These are phyloP conservation scores for Tetragnatha montana DNA, from an alignment of 2,888 invertebrate genomes.

Conservation along the genomic window DNA sequence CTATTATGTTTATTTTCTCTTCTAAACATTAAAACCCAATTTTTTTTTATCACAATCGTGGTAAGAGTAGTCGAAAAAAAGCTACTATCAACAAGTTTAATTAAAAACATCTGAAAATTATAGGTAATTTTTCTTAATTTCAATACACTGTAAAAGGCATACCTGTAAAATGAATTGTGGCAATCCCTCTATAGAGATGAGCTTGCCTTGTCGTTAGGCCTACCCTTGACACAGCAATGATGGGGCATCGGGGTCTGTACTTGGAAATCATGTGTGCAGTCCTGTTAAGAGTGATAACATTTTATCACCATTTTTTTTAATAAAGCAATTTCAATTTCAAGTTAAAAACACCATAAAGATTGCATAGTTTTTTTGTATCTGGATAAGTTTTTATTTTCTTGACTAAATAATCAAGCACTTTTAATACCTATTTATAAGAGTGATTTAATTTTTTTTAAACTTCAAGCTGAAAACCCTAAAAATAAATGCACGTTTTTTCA, in stretches of 20 bases:
- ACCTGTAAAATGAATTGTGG: slow-evolving; percentile 91
- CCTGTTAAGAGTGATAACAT: slow-evolving; percentile 76
- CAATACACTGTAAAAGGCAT: slow-evolving; percentile 71
- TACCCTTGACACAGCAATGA: slow-evolving; percentile 91
- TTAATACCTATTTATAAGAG: background rate
- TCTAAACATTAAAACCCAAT: too few relatives aligned
- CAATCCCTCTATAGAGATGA: slow-evolving; percentile 93
- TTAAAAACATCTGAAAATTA: background rate
- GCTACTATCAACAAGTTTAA: background rate
- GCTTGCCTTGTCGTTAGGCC: slow-evolving; percentile 91
- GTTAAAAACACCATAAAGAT: too few relatives aligned
- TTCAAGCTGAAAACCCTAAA: too few relatives aligned
- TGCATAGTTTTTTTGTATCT: too few relatives aligned
- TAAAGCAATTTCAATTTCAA: too few relatives aligned
- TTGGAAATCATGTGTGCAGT: slow-evolving; percentile 94
- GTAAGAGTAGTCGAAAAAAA: background rate
- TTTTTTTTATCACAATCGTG: too few relatives aligned
- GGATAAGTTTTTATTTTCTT: too few relatives aligned
- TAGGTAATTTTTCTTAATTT: background rate
- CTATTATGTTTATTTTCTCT: too few relatives aligned
- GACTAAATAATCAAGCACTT: background rate
- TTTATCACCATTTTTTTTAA: too few relatives aligned
- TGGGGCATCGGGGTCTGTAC: slow-evolving; percentile 94
- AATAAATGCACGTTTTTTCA: too few relatives aligned
- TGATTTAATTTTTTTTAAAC: too few relatives aligned